Conservation (phyloP, 2,113 vertebrate species). For the Coregonus clupeaformis region DNA sequence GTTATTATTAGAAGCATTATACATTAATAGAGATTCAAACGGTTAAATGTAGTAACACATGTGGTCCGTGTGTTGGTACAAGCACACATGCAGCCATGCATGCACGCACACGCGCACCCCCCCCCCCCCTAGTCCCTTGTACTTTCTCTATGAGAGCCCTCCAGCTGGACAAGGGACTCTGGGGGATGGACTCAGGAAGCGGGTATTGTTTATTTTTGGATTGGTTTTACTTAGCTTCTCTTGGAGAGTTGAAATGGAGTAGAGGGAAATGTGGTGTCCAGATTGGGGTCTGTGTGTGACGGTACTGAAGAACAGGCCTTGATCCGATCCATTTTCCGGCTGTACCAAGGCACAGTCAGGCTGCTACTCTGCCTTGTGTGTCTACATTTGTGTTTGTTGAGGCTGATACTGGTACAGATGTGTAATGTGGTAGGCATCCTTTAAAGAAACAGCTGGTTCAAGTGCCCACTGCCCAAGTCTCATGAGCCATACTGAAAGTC, state of each 20-base stretch:
- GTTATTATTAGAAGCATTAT: neutral
- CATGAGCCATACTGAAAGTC: too few relatives aligned
- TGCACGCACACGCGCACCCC: neutral
- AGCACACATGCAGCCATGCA: too few relatives aligned
- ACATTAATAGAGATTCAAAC: neutral
- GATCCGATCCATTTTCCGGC: too few relatives aligned
- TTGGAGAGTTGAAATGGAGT: slow-evolving; percentile 49
- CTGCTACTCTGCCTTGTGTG: neutral
- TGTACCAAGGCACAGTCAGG: too few relatives aligned
- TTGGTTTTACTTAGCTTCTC: slow-evolving; percentile 41
- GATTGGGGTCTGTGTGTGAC: neutral
- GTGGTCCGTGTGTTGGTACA: neutral
- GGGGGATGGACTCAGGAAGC: slow-evolving; percentile 36
- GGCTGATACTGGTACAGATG: slow-evolving; percentile 30
- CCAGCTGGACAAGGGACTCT: slow-evolving; percentile 29
- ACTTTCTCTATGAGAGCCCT: slow-evolving; percentile 25
- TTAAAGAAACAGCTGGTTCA: slow-evolving; percentile 18
- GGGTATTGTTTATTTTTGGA: slow-evolving; percentile 48
- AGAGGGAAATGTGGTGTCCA: slow-evolving; percentile 46
- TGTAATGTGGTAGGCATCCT: slow-evolving; percentile 1
- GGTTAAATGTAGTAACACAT: neutral
- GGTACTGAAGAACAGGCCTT: too few relatives aligned
- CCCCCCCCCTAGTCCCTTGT: neutral
- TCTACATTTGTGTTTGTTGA: neutral
- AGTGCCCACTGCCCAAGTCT: too few relatives aligned